These are phyloP conservation scores for Erebia ligea DNA, from an alignment of 2,888 invertebrate species.

Conservation along the genomic window DNA sequence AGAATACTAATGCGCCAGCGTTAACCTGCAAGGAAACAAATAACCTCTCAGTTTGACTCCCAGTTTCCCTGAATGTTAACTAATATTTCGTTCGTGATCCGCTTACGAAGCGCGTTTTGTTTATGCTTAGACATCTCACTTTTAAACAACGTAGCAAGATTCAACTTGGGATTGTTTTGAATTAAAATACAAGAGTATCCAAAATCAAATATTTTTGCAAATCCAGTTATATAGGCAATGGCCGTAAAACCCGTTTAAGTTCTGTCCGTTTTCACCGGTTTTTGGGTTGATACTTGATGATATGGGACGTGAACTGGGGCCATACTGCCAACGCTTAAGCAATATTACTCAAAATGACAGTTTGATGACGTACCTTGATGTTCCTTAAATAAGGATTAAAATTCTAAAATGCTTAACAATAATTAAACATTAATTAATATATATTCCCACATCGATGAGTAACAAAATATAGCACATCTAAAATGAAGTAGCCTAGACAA, in stretches of 20 bases:
- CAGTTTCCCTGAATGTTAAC: constrained; percentile 40
- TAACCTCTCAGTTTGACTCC: constrained; percentile 38
- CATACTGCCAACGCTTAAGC: too few relatives aligned
- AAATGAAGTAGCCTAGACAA: not conserved
- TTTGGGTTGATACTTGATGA: too few relatives aligned
- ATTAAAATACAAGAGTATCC: not conserved
- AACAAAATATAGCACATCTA: not conserved
- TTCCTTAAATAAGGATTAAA: too few relatives aligned
- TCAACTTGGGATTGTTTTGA: not conserved
- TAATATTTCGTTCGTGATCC: constrained; percentile 40
- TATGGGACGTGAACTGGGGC: too few relatives aligned
- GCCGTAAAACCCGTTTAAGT: too few relatives aligned
- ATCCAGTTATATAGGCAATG: too few relatives aligned
- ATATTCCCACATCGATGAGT: too few relatives aligned
- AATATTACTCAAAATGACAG: too few relatives aligned
- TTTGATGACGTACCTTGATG: too few relatives aligned
- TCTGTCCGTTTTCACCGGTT: too few relatives aligned
- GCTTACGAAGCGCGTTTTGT: constrained; percentile 36
- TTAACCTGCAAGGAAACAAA: constrained; percentile 42
- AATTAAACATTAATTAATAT: too few relatives aligned
- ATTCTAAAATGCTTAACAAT: too few relatives aligned
- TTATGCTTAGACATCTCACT: constrained; percentile 36
- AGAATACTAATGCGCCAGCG: constrained; percentile 39
- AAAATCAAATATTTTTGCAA: not conserved
- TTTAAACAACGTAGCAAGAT: constrained; percentile 22